Evolutionary conservation across 2,797 vertebrate species (phyloP).

Genomic region (Aplochiton taeniatus): DNA sequence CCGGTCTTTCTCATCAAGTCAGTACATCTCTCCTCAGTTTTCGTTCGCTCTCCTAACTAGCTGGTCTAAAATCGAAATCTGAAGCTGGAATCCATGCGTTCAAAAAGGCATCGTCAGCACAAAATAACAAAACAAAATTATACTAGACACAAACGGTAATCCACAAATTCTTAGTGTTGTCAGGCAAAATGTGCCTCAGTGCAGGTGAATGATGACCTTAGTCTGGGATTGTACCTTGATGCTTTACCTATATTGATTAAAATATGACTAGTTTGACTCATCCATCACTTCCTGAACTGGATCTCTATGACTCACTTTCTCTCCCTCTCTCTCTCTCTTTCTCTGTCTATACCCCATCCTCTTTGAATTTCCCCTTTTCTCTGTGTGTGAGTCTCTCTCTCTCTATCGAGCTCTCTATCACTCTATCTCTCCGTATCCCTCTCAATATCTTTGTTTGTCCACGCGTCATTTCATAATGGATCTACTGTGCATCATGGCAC

Average conservation of each 20-base stretch:
- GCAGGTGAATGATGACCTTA: too few relatives aligned
- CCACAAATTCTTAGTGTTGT: too few relatives aligned
- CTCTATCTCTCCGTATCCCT: not conserved
- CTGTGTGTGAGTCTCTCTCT: not conserved
- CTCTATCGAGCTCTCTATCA: not conserved
- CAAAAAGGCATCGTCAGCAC: too few relatives aligned
- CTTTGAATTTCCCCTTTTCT: not conserved
- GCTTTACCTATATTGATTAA: too few relatives aligned
- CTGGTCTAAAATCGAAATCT: too few relatives aligned
- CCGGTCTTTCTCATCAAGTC: not conserved
- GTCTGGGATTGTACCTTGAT: too few relatives aligned
- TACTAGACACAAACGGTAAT: too few relatives aligned
- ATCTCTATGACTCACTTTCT: not conserved
- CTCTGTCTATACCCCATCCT: not conserved
- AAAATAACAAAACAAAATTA: too few relatives aligned
- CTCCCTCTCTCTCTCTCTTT: not conserved
- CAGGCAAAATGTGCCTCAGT: too few relatives aligned
- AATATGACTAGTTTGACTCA: too few relatives aligned
- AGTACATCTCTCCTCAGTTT: not conserved
- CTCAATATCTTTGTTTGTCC: not conserved
- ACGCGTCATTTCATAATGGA: conserved; percentile 1
- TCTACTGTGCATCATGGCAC: not conserved
- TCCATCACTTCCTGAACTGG: too few relatives aligned
- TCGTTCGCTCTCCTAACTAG: not conserved
- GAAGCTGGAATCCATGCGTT: too few relatives aligned